Evolutionary conservation across 2,888 invertebrate species (phyloP).

Genomic region (Theretra japonica): DNA sequence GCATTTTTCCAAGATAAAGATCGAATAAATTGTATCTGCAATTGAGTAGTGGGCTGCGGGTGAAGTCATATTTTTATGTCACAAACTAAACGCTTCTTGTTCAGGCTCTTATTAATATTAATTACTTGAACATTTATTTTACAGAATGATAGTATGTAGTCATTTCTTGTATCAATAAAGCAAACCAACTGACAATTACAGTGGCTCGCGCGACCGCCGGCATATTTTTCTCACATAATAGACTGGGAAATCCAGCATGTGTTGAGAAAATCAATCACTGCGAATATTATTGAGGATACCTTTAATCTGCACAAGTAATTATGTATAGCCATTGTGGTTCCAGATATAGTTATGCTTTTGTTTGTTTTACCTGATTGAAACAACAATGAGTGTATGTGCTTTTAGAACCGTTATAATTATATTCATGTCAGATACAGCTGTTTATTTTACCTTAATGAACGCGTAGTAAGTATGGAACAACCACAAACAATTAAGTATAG

Average conservation of each 20-base stretch:
- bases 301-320: not conserved
- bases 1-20: slow-evolving; percentile 50
- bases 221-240: slow-evolving; percentile 53
- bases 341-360: not conserved
- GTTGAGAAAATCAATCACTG: slow-evolving; percentile 71
- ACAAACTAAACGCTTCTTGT: slow-evolving; percentile 64
- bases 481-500: not conserved
- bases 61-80: slow-evolving; percentile 49
- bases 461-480: not conserved
- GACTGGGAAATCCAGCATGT: slow-evolving; percentile 75
- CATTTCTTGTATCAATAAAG: slow-evolving; percentile 78
- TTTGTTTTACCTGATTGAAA: not conserved
- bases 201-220: slow-evolving; percentile 46
- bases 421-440: not conserved
- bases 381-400: not conserved
- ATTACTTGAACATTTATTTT: slow-evolving; percentile 62
- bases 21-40: slow-evolving; percentile 45
- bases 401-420: not conserved
- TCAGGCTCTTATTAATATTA: slow-evolving; percentile 62
- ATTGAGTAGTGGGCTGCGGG: slow-evolving; percentile 32
- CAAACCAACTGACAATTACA: slow-evolving; percentile 63
- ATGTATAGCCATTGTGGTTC: not conserved
- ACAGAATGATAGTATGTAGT: slow-evolving; percentile 61
- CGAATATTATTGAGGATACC: slow-evolving; percentile 40
- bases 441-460: not conserved